Base-by-base conservation (phyloP, 1,140 invertebrate genomes). In the Paraescarpia echinospica region DNA sequence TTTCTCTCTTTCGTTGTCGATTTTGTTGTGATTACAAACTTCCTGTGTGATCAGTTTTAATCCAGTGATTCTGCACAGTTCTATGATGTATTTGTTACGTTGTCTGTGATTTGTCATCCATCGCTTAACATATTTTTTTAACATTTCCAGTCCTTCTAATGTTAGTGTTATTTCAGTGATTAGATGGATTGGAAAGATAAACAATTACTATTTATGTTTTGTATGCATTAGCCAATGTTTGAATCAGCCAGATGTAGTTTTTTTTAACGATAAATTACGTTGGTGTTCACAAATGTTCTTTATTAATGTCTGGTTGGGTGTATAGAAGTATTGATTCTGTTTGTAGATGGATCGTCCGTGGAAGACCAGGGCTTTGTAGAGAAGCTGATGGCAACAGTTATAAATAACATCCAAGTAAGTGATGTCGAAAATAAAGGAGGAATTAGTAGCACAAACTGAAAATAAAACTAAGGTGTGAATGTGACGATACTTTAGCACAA, bases 341-440 rank as follows among this genome's bases (percentile, higher is more conserved):
- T 91, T 59, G 48, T 48, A 91, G 91, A 91, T 88, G 92, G 41
- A 14, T 77, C 34, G 22, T 35, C 51, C 4, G 92, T 12, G n/a
- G 92, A 92, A 22, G 92, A 94, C 12, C 93, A 91, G 41, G 95
- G 95, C 34, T 97, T 98, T 94, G 97, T 98, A 93, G 97, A 98
- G 95, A 97, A 97, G 95, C 95, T 98, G 89, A 96, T 97, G 90
- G 97, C 97, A 33, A 98, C 97, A 33, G 97, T 98, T 18, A 96
- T 98, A 92, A 98, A 98, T 95, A 98, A 98, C 95, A 96, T 98
- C 89, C 98, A 98, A 96, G 97, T 96, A 93, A 94, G 91, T 33
- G 33, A 34, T 90, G 34, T 18, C 4, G 59, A 77, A 31, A 31
- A 12, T 2, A 22, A 27, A 6, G 41, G 41, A 41, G 41, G 41